Base-by-base conservation (phyloP, 2,888 invertebrate genomes). In the Protodeltote pygarga region DNA sequence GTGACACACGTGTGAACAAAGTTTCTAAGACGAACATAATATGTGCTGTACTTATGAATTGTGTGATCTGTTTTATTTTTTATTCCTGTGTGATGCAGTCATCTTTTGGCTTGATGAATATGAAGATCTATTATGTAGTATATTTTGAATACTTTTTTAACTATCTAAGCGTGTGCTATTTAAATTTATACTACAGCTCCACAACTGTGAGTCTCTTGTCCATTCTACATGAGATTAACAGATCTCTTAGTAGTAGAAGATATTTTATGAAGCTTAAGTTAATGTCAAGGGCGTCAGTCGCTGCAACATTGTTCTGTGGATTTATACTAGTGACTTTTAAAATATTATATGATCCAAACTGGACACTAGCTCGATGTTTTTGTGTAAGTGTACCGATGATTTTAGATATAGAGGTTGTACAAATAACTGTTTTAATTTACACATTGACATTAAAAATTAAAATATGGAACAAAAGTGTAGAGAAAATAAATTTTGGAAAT, bases 151-250 rank as follows among this genome's bases (percentile, higher is more conserved):
- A 60, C n/a, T 23, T 15, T 3, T 28, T 52, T 0, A 51, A 20
- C 20, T 42, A 42, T 37, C 10, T 4, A 6, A 25, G 27, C 11
- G 16, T 60, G 8, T 41, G 23, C 21, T 10, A 52, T 6, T 3
- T 24, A 0, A 54, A 54, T 38, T 19, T 60, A 9, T 61, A 61
- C 11, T 52, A 20, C 3, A 60, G 61, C 19, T 0, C 2, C 2
- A 24, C 19, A 24, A 52, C 10, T 29, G 37, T 55, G 5, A 19
- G 17, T 16, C 29, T 60, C 17, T 5, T 61, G 3, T 23, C 27
- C n/a, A 10, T 29, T 21, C 11, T 55, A 0, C 11, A 29, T n/a
- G 21, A 42, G 8, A 37, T 61, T 5, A 24, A 52, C 5, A 44
- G 29, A 37, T 25, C 0, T 4, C 8, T 52, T 1, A 0, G 14